Evolutionary conservation across 2,797 vertebrate genomes (phyloP).

Genomic region (Falco novaeseelandiae): DNA sequence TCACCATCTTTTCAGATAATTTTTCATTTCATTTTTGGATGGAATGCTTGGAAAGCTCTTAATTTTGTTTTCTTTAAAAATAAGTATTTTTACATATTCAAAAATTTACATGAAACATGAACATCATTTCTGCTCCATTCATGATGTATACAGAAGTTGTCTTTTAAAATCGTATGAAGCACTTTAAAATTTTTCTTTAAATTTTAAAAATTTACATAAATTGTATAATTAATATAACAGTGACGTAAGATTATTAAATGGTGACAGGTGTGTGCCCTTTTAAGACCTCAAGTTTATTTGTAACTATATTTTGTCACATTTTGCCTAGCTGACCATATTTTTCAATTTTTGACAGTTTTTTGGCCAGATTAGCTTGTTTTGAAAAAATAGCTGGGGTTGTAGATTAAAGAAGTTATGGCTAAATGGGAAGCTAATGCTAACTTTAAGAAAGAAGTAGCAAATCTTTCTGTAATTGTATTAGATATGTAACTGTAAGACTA

Average conservation of each 20-base stretch:
- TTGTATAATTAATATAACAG: background rate
- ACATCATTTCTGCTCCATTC: background rate
- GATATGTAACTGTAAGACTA: background rate
- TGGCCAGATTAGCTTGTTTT: background rate
- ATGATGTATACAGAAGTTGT: background rate
- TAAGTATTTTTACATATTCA: background rate
- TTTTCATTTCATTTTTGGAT: background rate
- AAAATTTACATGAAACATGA: background rate
- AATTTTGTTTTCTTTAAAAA: background rate
- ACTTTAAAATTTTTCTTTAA: background rate
- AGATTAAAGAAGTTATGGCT: background rate
- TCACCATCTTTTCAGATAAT: background rate
- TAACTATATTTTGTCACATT: background rate
- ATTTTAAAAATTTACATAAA: background rate
- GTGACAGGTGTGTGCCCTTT: background rate
- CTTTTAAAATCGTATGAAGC: background rate
- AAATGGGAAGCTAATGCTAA: background rate
- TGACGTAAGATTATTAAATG: background rate
- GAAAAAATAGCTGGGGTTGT: background rate
- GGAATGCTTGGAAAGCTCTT: background rate
- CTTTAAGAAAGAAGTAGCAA: background rate
- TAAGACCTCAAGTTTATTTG: background rate
- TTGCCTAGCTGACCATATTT: background rate
- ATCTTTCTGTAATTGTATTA: background rate
- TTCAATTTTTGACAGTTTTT: background rate